Percentiles rank a stretch among this genome's conserved stretches.
Conservation (phyloP, 92 coral and sea anemone species). For the Paramuricea clavata region DNA sequence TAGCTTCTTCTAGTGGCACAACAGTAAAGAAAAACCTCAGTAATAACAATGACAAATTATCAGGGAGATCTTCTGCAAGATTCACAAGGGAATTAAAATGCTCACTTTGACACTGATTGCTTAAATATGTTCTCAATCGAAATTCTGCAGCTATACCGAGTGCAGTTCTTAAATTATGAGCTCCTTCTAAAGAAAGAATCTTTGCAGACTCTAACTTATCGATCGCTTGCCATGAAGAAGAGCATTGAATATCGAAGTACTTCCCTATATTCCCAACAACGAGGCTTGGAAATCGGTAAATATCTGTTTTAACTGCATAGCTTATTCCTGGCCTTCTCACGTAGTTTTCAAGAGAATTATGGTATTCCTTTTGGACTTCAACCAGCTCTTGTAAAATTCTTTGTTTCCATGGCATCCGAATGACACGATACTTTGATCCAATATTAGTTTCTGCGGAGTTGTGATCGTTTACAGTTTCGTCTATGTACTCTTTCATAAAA, state of each 20-base stretch:
- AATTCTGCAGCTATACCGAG: not conserved
- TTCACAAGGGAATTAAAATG: not conserved
- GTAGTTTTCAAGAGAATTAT: slow-evolving; percentile 15
- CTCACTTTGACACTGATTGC: slow-evolving; percentile 17
- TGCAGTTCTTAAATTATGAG: slow-evolving; percentile 20
- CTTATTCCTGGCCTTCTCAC: not conserved
- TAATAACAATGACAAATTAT: not conserved
- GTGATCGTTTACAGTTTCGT: not conserved
- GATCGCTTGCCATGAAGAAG: slow-evolving; percentile 16
- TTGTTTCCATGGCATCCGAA: not conserved
- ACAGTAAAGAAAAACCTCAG: slow-evolving; percentile 15
- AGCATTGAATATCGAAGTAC: slow-evolving; percentile 1
- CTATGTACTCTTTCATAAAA: not conserved
- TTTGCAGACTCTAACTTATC: not conserved
- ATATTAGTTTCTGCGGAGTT: not conserved
- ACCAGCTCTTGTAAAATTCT: slow-evolving; percentile 28
- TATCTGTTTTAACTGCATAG: not conserved
- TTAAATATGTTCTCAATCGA: slow-evolving; percentile 14
- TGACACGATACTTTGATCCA: not conserved
- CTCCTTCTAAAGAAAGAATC: not conserved
- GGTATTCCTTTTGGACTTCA: not conserved
- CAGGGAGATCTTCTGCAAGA: not conserved
- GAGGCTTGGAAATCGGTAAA: slow-evolving; percentile 33
- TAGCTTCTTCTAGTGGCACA: slow-evolving; percentile 13
- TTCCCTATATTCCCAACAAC: not conserved